Evolutionary conservation across 1,140 invertebrate species (phyloP).

Genomic region (Macrosteles quadrilineatus): DNA sequence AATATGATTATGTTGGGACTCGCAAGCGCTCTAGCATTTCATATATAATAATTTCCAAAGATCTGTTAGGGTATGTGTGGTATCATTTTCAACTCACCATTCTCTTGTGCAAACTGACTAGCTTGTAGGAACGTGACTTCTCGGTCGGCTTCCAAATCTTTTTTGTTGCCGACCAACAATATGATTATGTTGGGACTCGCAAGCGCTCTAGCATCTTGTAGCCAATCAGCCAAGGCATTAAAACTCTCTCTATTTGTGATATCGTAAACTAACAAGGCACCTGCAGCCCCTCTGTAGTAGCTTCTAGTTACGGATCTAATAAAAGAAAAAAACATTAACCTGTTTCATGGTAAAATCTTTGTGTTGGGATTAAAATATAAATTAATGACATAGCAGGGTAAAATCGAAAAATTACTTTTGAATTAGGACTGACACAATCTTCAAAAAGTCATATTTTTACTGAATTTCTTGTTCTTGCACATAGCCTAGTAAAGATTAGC

Average conservation of each 20-base stretch:
- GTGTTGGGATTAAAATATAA: too few species aligned
- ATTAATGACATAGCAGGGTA: too few species aligned
- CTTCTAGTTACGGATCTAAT: slow-evolving; percentile 69
- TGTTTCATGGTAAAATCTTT: not conserved
- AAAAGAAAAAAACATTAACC: not conserved
- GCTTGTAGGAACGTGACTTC: slow-evolving; percentile 83
- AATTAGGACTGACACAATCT: too few species aligned
- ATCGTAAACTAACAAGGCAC: slow-evolving; percentile 78
- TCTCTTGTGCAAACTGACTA: slow-evolving; percentile 78
- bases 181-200: slow-evolving; percentile 86
- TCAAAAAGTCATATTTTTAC: too few species aligned
- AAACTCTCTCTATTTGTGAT: slow-evolving; percentile 80
- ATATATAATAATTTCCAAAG: too few species aligned
- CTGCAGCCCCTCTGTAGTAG: slow-evolving; percentile 80
- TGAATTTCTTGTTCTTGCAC: too few species aligned
- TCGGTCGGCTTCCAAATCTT: slow-evolving; percentile 73
- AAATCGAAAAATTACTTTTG: too few species aligned
- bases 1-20: slow-evolving; percentile 84
- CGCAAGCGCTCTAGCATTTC: slow-evolving; percentile 81
- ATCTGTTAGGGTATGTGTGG: too few species aligned
- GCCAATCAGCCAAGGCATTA: slow-evolving; percentile 77
- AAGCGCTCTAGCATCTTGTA: slow-evolving; percentile 81
- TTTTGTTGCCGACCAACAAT: slow-evolving; percentile 80
- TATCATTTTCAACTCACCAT: slow-evolving; percentile 64
- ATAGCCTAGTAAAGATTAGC: too few species aligned